Conservation (phyloP, 2,797 vertebrate genomes). For the Enteromius trimaculatus region DNA sequence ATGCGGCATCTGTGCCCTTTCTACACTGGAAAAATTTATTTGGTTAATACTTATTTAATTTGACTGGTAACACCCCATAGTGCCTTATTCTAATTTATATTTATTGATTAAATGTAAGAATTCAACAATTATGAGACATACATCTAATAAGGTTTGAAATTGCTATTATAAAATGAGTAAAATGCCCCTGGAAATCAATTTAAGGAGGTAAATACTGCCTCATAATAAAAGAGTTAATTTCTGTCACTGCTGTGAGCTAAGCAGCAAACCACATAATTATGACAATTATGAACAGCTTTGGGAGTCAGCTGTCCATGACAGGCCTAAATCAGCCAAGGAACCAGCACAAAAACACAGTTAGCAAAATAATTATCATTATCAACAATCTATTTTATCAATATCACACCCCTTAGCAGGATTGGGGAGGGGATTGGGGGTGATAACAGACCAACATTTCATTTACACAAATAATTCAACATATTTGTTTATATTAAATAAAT, state of each 20-base stretch:
- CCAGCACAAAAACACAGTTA: background rate
- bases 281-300: conserved; percentile 1
- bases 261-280: background rate
- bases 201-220: background rate
- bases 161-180: background rate
- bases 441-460: background rate
- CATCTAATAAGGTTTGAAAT: conserved; percentile 7
- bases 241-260: background rate
- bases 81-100: background rate
- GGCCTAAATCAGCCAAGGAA: background rate
- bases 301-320: background rate
- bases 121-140: background rate
- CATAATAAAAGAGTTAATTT: background rate
- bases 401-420: background rate
- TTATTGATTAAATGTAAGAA: background rate
- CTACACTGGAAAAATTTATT: background rate
- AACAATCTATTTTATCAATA: background rate
- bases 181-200: conserved; percentile 1
- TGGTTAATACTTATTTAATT: background rate
- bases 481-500: background rate
- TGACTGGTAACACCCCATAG: background rate
- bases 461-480: background rate
- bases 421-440: background rate
- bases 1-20: background rate
- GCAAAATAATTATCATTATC: background rate